Percentiles rank a stretch among this genome's conserved stretches.
These are phyloP conservation scores for Oriolus oriolus DNA, from an alignment of 2,113 vertebrate species.

Conservation along the genomic window DNA sequence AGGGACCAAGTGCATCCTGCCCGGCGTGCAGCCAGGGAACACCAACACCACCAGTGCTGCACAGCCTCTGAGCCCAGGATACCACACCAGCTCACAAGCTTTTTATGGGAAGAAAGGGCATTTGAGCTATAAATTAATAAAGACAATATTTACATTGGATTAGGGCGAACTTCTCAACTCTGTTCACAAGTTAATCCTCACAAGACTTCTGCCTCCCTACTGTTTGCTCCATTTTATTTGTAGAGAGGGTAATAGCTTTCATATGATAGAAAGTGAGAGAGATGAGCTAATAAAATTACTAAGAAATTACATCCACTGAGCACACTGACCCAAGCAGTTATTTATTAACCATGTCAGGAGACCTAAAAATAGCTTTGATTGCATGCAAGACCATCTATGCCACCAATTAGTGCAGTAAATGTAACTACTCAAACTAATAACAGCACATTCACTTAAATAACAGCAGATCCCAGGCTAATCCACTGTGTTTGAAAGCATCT, in stretches of 20 bases:
- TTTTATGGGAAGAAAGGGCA: not conserved
- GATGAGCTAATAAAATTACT: slow-evolving; percentile 24
- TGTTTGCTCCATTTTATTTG: not conserved
- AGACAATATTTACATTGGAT: not conserved
- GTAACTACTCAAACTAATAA: not conserved
- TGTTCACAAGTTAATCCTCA: not conserved
- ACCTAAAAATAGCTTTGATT: slow-evolving; percentile 2
- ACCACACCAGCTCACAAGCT: accelerated
- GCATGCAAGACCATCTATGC: not conserved
- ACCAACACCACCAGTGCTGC: accelerated
- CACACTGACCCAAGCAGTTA: not conserved
- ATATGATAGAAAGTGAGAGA: not conserved
- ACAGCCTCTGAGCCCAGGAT: not conserved
- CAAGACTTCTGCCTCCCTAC: not conserved
- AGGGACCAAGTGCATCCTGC: not conserved
- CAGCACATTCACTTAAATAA: not conserved
- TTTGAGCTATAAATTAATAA: not conserved
- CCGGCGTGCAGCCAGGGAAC: accelerated
- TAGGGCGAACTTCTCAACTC: not conserved
- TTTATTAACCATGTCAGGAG: not conserved
- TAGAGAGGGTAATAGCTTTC: not conserved
- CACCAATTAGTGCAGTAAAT: not conserved
- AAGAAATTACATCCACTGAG: slow-evolving; percentile 7
- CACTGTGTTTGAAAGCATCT: not conserved
- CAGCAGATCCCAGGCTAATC: not conserved